Percentiles rank a stretch among this genome's conserved stretches.
phyloP scores from a whole-genome alignment of 2,113 vertebrate species.

The Amazona guildingii region DNA sequence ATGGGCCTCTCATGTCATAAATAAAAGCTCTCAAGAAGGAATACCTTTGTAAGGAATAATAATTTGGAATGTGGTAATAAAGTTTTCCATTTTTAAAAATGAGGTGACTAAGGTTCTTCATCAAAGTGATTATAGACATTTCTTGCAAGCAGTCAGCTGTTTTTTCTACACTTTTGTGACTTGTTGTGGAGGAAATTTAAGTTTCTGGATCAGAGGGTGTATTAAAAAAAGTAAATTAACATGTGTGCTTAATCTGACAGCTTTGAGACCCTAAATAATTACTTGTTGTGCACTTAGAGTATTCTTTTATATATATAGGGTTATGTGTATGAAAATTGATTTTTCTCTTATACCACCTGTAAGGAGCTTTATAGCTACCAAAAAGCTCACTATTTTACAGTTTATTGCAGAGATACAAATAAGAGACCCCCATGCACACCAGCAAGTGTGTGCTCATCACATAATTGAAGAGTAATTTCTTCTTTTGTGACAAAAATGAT shows the following conservation, averaged over 20 bases:
- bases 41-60: background rate
- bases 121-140: background rate
- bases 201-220: background rate
- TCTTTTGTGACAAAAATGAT: slow-evolving; percentile 9
- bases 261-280: background rate
- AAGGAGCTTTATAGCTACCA: background rate
- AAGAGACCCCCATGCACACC: background rate
- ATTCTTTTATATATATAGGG: background rate
- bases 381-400: background rate
- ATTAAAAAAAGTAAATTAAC: background rate
- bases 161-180: background rate
- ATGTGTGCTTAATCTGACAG: background rate
- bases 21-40: background rate
- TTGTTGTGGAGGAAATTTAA: background rate
- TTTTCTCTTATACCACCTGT: background rate
- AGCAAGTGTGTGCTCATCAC: background rate
- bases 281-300: background rate
- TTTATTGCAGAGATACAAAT: background rate
- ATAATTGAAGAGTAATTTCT: background rate
- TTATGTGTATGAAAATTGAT: background rate
- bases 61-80: background rate
- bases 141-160: background rate
- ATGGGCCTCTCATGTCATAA: background rate
- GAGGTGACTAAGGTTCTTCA: background rate
- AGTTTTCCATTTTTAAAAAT: background rate